phyloP scores from a whole-genome alignment of 2,888 invertebrate genomes.

The Athalia cordata region DNA sequence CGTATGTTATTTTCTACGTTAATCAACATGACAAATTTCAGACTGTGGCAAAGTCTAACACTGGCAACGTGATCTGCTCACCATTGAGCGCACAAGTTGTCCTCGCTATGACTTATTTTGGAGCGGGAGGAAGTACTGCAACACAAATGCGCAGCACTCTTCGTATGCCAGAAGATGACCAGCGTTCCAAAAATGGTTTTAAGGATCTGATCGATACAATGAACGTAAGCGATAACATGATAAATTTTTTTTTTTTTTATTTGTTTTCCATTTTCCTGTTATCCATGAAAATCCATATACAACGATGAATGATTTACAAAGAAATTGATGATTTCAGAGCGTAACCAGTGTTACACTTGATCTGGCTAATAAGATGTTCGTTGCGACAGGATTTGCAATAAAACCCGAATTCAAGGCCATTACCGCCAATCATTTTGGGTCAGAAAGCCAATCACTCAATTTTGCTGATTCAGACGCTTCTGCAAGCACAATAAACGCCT shows the following conservation, averaged over 20 bases:
- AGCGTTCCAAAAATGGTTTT: conserved; percentile 54
- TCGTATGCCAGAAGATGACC: conserved; percentile 56
- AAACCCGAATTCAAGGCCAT: conserved; percentile 76
- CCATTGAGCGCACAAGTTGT: conserved; percentile 68
- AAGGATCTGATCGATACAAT: conserved; percentile 58
- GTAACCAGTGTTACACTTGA: conserved; percentile 78
- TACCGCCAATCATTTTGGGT: conserved; percentile 79
- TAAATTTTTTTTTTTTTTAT: not conserved
- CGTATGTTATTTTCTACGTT: not conserved
- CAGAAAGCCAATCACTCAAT: conserved; percentile 79
- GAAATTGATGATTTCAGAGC: conserved; percentile 55
- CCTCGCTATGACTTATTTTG: conserved; percentile 65
- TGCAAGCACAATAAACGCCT: conserved; percentile 82
- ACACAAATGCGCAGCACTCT: conserved; percentile 58
- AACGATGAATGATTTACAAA: not conserved
- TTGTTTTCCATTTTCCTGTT: not conserved
- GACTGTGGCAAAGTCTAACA: not conserved
- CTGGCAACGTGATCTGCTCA: conserved; percentile 61
- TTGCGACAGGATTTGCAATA: conserved; percentile 75
- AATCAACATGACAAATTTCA: not conserved
- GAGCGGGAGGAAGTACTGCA: conserved; percentile 62
- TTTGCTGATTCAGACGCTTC: conserved; percentile 75
- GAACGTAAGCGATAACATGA: conserved; percentile 55
- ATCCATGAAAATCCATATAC: no score
- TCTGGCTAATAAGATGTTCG: conserved; percentile 84